Evolutionary conservation across 2,113 vertebrate genomes (phyloP), one percentile per base, ranked within the genome.

Genomic region (Dicerorhinus sumatrensis): DNA sequence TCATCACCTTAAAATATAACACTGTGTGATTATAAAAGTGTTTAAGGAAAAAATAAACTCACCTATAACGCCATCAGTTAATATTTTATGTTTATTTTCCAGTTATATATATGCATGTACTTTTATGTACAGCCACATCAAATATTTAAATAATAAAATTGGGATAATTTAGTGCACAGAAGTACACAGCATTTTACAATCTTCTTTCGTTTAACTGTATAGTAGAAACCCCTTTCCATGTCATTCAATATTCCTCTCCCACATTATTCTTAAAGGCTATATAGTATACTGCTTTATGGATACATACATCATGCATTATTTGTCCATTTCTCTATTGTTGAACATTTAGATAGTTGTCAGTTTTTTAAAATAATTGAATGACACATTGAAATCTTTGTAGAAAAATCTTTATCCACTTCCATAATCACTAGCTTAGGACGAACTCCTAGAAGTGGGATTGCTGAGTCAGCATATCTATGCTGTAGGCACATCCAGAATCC

Each of bases 101-200:
- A 70, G 10, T 51, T 46, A 72, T 56, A 67, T 36, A 48, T 79
- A 39, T 39, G 18, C 21, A 42, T 54, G 25, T 51, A 75, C 86
- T 70, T 82, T 76, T 42, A n/a, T 65, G 12, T 5, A 62, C 14
- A 58, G 36, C 18, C 39, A 85, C 21, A 67, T 46, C 46, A 95
- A 81, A 88, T 60, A 89, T 27, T 70, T 91, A 75, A 94, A 79
- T 63, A 85, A 70, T 69, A 92, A 84, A 95, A 77, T 36, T 67
- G 62, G 46, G 31, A 33, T 95, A 10, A 62, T 65, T 46, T 48
- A 56, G 62, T 56, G 5, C 63, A 42, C 6, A 73, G 14, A 93
- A 80, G 13, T 63, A 72, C 4, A 42, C 9, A 81, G 72, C 88
- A 81, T 80, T 85, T 85, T 84, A 69, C 12, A 92, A 62, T 31